These are phyloP conservation scores for Aldrovandia affinis DNA, from an alignment of 2,797 vertebrate species.

Conservation along the genomic window DNA sequence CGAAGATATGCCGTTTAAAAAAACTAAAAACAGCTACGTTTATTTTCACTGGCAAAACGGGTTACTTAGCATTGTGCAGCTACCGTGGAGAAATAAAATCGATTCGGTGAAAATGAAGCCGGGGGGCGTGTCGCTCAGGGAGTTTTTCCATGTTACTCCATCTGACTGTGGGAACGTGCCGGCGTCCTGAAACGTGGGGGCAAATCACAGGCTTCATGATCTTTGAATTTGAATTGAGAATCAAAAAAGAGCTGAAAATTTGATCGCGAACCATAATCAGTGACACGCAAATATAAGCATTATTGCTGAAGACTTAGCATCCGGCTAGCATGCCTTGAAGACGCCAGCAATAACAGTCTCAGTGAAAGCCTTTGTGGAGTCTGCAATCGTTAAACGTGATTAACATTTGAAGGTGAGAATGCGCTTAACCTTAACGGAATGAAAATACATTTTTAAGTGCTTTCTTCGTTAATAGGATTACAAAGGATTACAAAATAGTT, in stretches of 20 bases:
- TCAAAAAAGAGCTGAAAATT: neutral
- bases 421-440: slow-evolving; percentile 36
- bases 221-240: neutral
- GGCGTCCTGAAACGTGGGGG: neutral
- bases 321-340: neutral
- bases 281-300: neutral
- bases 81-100: neutral
- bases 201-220: neutral
- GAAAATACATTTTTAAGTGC: slow-evolving; percentile 29
- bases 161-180: neutral
- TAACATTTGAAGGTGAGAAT: slow-evolving; percentile 30
- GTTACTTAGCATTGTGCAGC: slow-evolving; percentile 10
- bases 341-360: slow-evolving; percentile 18
- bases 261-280: neutral
- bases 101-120: neutral
- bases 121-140: neutral
- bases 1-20: neutral
- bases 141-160: neutral
- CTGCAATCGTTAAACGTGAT: slow-evolving; percentile 29
- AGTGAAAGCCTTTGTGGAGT: slow-evolving; percentile 23
- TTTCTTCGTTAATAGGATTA: slow-evolving; percentile 34
- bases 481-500: slow-evolving; percentile 24
- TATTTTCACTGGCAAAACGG: slow-evolving; percentile 2
- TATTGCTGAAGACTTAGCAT: neutral
- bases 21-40: neutral